Conservation (phyloP, 2,888 invertebrate genomes). For the Eueremaeus valkanovi region DNA sequence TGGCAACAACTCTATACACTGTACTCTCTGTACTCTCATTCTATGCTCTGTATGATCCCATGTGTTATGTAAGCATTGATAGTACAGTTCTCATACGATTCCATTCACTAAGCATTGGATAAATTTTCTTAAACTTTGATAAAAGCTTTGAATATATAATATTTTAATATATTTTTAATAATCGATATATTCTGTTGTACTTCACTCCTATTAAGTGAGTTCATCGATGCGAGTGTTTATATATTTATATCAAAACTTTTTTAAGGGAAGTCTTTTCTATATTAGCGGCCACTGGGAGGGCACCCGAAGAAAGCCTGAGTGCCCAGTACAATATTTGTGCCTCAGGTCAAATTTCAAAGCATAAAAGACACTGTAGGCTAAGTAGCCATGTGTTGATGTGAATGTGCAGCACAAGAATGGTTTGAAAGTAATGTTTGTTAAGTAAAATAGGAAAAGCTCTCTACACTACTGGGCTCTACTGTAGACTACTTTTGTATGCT, state of each 20-base stretch:
- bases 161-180: background rate
- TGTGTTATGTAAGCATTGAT: conserved; percentile 18
- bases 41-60: too few species aligned
- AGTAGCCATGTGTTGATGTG: conserved; percentile 22
- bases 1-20: conserved; percentile 6
- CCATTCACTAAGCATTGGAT: conserved; percentile 2
- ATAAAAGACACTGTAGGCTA: conserved; percentile 13
- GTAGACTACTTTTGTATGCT: background rate
- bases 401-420: conserved; percentile 8
- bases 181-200: too few species aligned
- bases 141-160: background rate
- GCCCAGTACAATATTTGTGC: conserved; percentile 30
- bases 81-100: background rate
- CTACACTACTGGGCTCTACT: background rate
- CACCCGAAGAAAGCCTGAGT: conserved; percentile 8
- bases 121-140: background rate
- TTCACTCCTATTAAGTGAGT: conserved; percentile 1
- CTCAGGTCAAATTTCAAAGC: conserved; percentile 11
- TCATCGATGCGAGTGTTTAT: conserved; percentile 27
- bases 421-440: conserved; percentile 22
- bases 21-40: background rate
- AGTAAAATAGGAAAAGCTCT: conserved; percentile 1
- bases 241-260: conserved; percentile 27
- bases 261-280: conserved; percentile 29
- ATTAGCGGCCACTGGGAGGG: conserved; percentile 23